These are phyloP conservation scores for Saccopteryx bilineata DNA, from an alignment of 2,113 vertebrate species.

Conservation along the genomic window DNA sequence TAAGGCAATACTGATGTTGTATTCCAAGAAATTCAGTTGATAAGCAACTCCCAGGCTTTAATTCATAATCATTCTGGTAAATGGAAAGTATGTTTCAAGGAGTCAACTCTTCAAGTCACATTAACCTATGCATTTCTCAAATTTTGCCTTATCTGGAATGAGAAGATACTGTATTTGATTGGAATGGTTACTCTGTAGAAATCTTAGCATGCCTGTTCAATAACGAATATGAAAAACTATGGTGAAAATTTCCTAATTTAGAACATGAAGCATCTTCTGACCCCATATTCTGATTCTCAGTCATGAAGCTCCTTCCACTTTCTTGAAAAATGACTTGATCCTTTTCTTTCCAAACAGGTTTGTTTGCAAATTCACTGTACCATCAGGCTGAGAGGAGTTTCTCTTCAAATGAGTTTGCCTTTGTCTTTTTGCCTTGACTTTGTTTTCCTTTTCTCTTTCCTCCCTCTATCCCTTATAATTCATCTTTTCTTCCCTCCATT, in stretches of 20 bases:
- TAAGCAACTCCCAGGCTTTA: conserved; percentile 52
- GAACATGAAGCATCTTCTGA: not conserved
- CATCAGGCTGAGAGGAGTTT: not conserved
- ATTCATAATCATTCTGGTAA: conserved; percentile 66
- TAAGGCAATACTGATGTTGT: conserved; percentile 67
- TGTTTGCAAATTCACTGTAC: not conserved
- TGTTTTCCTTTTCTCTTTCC: not conserved
- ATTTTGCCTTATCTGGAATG: not conserved
- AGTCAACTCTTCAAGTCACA: not conserved
- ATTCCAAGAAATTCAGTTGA: conserved; percentile 47
- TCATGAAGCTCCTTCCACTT: not conserved
- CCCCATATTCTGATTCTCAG: not conserved
- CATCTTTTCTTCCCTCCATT: not conserved
- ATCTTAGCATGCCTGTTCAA: not conserved
- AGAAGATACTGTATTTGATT: not conserved
- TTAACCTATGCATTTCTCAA: not conserved
- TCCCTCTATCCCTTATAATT: accelerated
- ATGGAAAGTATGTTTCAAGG: not conserved
- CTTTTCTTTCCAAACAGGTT: not conserved
- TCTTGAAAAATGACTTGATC: not conserved
- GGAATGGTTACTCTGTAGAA: not conserved
- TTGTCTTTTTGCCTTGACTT: not conserved
- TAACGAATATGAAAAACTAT: not conserved
- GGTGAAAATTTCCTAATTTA: not conserved
- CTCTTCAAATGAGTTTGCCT: not conserved